Conservation (phyloP, 2,888 invertebrate species). For the Melanostoma mellinum region DNA sequence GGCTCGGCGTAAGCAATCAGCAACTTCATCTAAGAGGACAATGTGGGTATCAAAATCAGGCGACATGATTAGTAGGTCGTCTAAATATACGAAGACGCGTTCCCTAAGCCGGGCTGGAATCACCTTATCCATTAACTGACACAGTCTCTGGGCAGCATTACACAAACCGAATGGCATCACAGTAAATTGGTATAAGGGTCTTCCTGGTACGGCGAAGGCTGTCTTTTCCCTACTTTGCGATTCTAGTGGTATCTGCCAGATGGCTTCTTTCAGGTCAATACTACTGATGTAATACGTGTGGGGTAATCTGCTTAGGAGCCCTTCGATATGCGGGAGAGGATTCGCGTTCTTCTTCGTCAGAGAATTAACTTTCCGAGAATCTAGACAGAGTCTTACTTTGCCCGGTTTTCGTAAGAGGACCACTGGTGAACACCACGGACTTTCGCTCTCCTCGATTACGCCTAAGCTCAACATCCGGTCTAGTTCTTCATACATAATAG, state of each 20-base stretch:
- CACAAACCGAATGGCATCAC: conserved; percentile 64
- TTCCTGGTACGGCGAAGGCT: conserved; percentile 9
- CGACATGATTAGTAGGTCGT: conserved; percentile 57
- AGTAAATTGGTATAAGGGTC: too few species aligned
- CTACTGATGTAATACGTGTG: conserved; percentile 17
- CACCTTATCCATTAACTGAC: conserved; percentile 49
- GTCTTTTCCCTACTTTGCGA: conserved; percentile 5
- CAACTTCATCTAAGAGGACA: too few species aligned
- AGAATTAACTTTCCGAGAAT: conserved; percentile 73
- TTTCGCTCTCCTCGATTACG: conserved; percentile 75
- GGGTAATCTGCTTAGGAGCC: conserved; percentile 47
- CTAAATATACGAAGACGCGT: conserved; percentile 50
- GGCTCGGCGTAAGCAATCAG: too few species aligned
- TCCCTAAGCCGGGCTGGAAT: conserved; percentile 36
- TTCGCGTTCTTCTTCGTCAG: too few species aligned
- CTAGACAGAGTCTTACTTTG: conserved; percentile 73
- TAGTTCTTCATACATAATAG: too few species aligned
- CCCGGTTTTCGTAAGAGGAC: conserved; percentile 64
- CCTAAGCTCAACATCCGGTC: neutral
- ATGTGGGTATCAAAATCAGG: too few species aligned
- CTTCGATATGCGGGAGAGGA: conserved; percentile 33
- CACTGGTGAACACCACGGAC: conserved; percentile 75
- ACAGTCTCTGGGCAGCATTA: conserved; percentile 59
- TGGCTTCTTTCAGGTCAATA: too few species aligned
- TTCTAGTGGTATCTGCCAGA: conserved; percentile 42